Evolutionary conservation across 2,888 invertebrate species (phyloP).

Genomic region (Cephalotes varians): DNA sequence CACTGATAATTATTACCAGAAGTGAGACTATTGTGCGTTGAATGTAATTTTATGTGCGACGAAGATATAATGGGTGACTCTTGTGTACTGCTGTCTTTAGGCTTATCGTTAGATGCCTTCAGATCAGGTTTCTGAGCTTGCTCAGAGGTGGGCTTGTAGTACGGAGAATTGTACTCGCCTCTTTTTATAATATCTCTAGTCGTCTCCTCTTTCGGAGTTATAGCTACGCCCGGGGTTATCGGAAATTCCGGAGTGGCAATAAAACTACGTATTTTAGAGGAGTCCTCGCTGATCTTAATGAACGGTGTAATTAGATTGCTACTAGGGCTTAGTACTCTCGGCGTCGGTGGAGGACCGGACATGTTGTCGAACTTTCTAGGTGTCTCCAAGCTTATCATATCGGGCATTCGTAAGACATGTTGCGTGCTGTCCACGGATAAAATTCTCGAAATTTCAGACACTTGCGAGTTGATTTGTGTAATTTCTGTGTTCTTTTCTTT

Average conservation of each 20-base stretch:
- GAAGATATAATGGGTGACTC: slow-evolving; percentile 30
- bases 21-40: background rate
- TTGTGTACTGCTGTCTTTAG: slow-evolving; percentile 15
- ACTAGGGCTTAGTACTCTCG: slow-evolving; percentile 79
- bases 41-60: slow-evolving; percentile 28
- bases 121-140: slow-evolving; percentile 30
- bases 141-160: slow-evolving; percentile 78
- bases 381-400: slow-evolving; percentile 79
- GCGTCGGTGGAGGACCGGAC: slow-evolving; percentile 81
- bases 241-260: slow-evolving; percentile 83
- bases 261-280: slow-evolving; percentile 76
- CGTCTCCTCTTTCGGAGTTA: slow-evolving; percentile 79
- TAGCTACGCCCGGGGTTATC: slow-evolving; percentile 80
- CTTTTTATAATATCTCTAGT: slow-evolving; percentile 70
- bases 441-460: slow-evolving; percentile 60
- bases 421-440: slow-evolving; percentile 65
- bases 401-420: slow-evolving; percentile 66
- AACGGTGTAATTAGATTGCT: slow-evolving; percentile 76
- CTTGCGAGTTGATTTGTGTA: background rate
- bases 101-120: background rate
- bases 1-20: slow-evolving; percentile 43
- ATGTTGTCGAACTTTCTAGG: slow-evolving; percentile 78
- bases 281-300: slow-evolving; percentile 74
- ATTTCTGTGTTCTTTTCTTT: slow-evolving; percentile 29
- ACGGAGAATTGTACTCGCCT: slow-evolving; percentile 74